Percentiles rank a stretch among this genome's conserved stretches.
Conservation (phyloP, 1,140 invertebrate genomes). For the Tribolium castaneum region DNA sequence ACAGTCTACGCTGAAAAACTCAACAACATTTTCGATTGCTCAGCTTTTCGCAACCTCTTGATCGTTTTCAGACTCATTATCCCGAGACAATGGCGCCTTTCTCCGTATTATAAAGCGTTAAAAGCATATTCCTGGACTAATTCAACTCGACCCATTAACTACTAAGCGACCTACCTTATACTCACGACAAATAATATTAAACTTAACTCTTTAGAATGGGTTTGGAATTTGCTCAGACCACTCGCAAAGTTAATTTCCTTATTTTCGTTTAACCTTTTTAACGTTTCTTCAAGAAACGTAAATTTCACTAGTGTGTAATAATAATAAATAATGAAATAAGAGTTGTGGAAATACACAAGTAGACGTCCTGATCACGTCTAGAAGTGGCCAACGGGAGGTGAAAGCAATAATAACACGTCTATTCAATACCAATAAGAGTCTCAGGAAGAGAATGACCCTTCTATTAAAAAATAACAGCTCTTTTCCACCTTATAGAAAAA, state of each 20-base stretch:
- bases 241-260: conserved; percentile 5
- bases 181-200: conserved; percentile 35
- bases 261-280: too few species aligned
- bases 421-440: conserved; percentile 13
- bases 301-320: neutral
- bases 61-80: conserved; percentile 27
- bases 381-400: conserved; percentile 4
- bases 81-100: conserved; percentile 9
- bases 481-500: neutral
- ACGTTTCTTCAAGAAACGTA: too few species aligned
- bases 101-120: conserved; percentile 36
- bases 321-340: neutral
- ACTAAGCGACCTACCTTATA: conserved; percentile 21
- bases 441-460: neutral
- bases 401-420: conserved; percentile 4
- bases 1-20: too few species aligned
- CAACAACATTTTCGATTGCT: neutral
- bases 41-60: neutral
- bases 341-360: neutral
- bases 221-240: neutral
- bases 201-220: conserved; percentile 13
- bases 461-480: conserved; percentile 5
- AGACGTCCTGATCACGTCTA: neutral
- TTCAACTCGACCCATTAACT: conserved; percentile 36
- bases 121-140: conserved; percentile 38